phyloP scores from a whole-genome alignment of 2,797 vertebrate species.

The Clarias pachynema region DNA sequence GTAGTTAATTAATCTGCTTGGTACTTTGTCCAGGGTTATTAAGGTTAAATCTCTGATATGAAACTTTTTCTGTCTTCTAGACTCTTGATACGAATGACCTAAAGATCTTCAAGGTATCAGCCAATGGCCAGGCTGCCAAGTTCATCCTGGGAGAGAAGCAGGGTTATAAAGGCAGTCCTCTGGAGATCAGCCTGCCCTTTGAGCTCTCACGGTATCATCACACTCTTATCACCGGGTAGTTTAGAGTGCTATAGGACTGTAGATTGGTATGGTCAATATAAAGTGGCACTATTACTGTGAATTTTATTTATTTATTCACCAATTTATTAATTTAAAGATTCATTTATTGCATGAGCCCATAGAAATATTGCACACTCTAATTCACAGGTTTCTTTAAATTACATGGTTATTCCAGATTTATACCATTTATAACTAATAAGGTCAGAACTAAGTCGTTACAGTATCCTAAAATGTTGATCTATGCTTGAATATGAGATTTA shows the following conservation, averaged over 20 bases:
- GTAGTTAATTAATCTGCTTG: background rate
- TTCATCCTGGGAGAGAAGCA: conserved; percentile 85
- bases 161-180: conserved; percentile 85
- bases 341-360: too few relatives aligned
- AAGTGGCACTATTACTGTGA: background rate
- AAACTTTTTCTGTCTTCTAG: conserved; percentile 67
- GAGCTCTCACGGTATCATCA: conserved; percentile 83
- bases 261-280: background rate
- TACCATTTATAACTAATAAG: background rate
- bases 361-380: background rate
- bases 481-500: background rate
- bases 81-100: conserved; percentile 88
- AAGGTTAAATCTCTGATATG: background rate
- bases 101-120: conserved; percentile 78
- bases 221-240: background rate
- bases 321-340: too few relatives aligned
- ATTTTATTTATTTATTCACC: background rate
- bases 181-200: conserved; percentile 87
- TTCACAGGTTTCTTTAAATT: background rate
- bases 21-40: conserved; percentile 8
- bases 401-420: background rate
- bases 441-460: background rate
- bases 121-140: conserved; percentile 81
- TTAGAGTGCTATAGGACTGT: background rate
- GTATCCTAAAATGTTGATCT: background rate